Base-by-base conservation (phyloP, 2,797 vertebrate genomes). In the Strix occidentalis region DNA sequence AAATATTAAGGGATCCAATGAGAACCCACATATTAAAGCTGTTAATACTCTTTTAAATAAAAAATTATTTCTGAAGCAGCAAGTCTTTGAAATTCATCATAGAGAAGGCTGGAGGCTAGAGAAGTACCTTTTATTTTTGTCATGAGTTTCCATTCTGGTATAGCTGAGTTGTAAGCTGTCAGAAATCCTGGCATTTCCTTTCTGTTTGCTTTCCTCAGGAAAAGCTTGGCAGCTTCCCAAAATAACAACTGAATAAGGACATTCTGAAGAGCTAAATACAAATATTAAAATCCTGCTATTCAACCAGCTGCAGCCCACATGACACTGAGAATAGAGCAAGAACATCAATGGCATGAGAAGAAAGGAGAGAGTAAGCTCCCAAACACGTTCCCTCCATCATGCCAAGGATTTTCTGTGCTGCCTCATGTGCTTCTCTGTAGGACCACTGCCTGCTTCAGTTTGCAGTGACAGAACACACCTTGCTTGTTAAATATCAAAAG, bases 181-280 rank as follows among this genome's bases (percentile, higher is more conserved):
- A 89, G 84, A 89, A 96, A 74, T 93, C 68, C 78, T 95, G 84
- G 77, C 68, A 87, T 90, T 96, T 95, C 64, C 81, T 77, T 94
- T 96, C 60, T 89, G 71, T 87, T 88, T 95, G 75, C 53, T 87
- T 93, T 95, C 84, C 77, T 84, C 41, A n/a, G 75, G 82, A 96
- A 85, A 90, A 90, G 16, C 68, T 80, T 97, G 95, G 78, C 91
- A 95, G 77, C n/a, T 79, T 85, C 48, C 75, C 86, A 95, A 51
- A 88, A 43, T 77, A 86, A 43, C 48, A 72, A 41, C 80, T 74
- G 58, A 63, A 45, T 89, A 79, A 90, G 91, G 96, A 64, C 69
- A 63, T 68, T 95, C 87, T 90, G 66, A 92, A 91, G 70, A 80
- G 56, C 63, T 89, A 84, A 94, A 76, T 66, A 76, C 16, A 87